Evolutionary conservation across 2,888 invertebrate species (phyloP).

Genomic region (Pyralis farinalis): DNA sequence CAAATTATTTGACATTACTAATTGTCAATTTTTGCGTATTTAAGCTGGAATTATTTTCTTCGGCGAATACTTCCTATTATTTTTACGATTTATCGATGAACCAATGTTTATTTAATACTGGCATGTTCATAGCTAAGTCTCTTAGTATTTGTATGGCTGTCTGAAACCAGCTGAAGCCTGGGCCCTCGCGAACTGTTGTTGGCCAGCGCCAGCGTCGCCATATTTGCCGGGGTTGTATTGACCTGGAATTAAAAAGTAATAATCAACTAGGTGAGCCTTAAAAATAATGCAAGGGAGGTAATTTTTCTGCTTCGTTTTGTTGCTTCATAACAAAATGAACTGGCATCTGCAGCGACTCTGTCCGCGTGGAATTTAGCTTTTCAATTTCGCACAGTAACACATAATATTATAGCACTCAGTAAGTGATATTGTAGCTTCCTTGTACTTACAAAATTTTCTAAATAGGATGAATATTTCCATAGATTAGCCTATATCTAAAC

Average conservation of each 20-base stretch:
- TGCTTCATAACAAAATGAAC: too few species aligned
- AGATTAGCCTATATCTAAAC: too few species aligned
- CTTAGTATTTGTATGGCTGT: slow-evolving; percentile 66
- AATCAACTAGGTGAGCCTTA: too few species aligned
- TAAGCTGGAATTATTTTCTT: neutral
- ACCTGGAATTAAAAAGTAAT: slow-evolving; percentile 52
- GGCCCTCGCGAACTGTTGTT: slow-evolving; percentile 49
- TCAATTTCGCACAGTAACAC: too few species aligned
- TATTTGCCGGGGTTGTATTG: slow-evolving; percentile 72
- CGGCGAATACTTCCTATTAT: neutral
- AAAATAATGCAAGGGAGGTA: too few species aligned
- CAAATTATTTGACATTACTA: neutral
- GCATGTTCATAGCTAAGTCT: slow-evolving; percentile 20
- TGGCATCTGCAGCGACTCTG: too few species aligned
- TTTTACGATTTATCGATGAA: neutral
- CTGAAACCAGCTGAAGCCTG: slow-evolving; percentile 58
- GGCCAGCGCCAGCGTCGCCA: slow-evolving; percentile 44
- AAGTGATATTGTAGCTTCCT: too few species aligned
- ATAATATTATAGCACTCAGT: too few species aligned
- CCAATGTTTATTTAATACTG: slow-evolving; percentile 1
- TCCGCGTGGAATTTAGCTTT: too few species aligned
- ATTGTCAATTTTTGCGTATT: slow-evolving; percentile 4
- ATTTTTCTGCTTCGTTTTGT: too few species aligned
- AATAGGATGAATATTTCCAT: too few species aligned
- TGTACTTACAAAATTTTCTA: too few species aligned